Conservation (phyloP, 2,888 invertebrate species). For the Trachelus troglodyta region DNA sequence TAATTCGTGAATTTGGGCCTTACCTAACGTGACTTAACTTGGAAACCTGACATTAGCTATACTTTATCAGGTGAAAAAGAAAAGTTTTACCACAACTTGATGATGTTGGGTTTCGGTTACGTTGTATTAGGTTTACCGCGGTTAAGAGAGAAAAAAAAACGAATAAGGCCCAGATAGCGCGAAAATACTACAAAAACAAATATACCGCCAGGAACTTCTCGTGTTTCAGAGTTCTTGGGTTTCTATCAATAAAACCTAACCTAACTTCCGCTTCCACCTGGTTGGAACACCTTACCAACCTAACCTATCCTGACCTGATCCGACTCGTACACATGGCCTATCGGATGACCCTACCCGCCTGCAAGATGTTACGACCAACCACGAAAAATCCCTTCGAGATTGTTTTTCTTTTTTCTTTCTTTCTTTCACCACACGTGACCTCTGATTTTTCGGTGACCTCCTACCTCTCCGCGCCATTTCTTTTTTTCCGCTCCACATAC, state of each 20-base stretch:
- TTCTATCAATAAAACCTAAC: constrained; percentile 35
- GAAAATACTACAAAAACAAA: neutral
- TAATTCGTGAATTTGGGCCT: neutral
- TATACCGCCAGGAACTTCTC: constrained; percentile 4
- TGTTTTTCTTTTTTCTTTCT: neutral
- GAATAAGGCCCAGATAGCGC: neutral
- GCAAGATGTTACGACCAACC: constrained; percentile 46
- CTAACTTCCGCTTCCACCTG: constrained; percentile 48
- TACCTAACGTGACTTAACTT: neutral
- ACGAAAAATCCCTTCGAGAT: neutral
- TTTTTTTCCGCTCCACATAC: neutral
- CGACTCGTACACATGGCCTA: constrained; percentile 27
- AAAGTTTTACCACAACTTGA: neutral
- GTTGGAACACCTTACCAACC: constrained; percentile 20
- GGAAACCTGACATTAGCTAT: neutral
- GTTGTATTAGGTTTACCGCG: neutral
- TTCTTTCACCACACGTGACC: neutral
- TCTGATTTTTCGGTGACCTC: neutral
- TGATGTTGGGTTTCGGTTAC: neutral
- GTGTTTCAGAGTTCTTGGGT: constrained; percentile 19
- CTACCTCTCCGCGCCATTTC: neutral
- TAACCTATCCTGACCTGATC: neutral
- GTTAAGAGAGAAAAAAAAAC: neutral
- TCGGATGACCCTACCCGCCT: constrained; percentile 50
- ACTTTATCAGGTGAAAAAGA: neutral